Conservation (phyloP, 53 echinoderm and acorn worm species). For the Paracentrotus lividus region DNA sequence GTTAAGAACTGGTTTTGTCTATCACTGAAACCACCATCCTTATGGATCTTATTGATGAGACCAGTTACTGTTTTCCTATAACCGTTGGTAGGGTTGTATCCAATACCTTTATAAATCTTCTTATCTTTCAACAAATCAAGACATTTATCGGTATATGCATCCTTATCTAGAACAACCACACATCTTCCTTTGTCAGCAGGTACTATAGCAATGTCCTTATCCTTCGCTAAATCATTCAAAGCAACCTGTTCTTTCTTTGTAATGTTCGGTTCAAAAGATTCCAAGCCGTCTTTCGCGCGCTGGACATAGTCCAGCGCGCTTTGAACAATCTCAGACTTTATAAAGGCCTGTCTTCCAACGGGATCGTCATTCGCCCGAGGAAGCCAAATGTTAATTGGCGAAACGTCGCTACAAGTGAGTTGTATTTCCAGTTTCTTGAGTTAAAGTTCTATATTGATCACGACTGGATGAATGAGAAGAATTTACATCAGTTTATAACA, state of each 20-base stretch:
- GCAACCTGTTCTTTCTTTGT: neutral
- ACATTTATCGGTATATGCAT: conserved; percentile 1
- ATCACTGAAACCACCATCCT: neutral
- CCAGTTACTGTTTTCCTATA: neutral
- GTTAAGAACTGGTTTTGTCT: neutral
- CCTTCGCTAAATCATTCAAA: neutral
- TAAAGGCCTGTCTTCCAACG: too few relatives aligned
- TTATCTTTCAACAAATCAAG: neutral
- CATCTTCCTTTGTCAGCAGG: conserved; percentile 53
- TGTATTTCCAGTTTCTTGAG: too few relatives aligned
- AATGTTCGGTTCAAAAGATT: neutral
- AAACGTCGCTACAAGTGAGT: too few relatives aligned
- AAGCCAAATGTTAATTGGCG: too few relatives aligned
- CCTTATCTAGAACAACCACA: conserved; percentile 35
- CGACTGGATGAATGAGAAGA: too few relatives aligned
- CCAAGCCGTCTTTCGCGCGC: too few relatives aligned
- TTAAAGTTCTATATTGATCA: too few relatives aligned
- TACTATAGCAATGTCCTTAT: conserved; percentile 49
- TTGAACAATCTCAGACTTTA: too few relatives aligned
- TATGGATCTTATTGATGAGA: neutral
- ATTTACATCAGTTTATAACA: too few relatives aligned
- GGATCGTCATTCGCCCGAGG: too few relatives aligned
- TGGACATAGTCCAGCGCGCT: too few relatives aligned
- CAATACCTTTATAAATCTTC: neutral
- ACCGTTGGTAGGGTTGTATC: too few relatives aligned